Evolutionary conservation across 2,797 vertebrate genomes (phyloP).

Genomic region (Sebastes matsubarae): DNA sequence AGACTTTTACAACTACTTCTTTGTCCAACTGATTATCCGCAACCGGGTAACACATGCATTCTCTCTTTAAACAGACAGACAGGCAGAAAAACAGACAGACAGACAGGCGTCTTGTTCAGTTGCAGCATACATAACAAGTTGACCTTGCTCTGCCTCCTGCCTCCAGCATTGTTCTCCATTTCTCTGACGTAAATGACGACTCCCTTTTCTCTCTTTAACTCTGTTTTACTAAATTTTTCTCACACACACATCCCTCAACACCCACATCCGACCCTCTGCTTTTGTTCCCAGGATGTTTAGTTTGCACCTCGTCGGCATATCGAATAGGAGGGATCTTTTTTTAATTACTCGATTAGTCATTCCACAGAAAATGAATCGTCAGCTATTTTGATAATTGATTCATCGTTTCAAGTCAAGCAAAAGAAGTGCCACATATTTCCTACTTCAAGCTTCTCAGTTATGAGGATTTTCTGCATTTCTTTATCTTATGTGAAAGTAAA

Average conservation of each 20-base stretch:
- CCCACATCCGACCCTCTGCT: slow-evolving; percentile 50
- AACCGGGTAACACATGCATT: background rate
- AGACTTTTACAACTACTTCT: background rate
- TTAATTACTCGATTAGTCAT: background rate
- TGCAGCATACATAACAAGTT: slow-evolving; percentile 51
- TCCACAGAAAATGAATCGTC: background rate
- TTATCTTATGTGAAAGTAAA: background rate
- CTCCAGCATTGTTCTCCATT: slow-evolving; percentile 71
- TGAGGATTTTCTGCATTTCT: background rate
- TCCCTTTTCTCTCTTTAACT: slow-evolving; percentile 71
- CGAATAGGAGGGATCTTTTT: slow-evolving; percentile 5
- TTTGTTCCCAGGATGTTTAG: slow-evolving; percentile 71
- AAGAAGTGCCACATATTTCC: background rate
- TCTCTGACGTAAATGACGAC: slow-evolving; percentile 71
- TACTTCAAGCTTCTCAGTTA: background rate
- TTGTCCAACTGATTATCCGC: background rate
- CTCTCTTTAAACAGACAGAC: slow-evolving; percentile 5
- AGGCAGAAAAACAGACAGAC: background rate
- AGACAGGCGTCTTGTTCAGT: slow-evolving; percentile 40
- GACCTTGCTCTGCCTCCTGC: slow-evolving; percentile 71
- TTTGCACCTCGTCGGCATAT: slow-evolving; percentile 23
- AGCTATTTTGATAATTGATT: background rate
- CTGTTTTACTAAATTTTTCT: slow-evolving; percentile 60
- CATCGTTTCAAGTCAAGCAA: background rate
- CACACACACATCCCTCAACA: slow-evolving; percentile 24